These are phyloP conservation scores for Gadopsis bispinosus DNA, from an alignment of 2,797 vertebrate species.

Conservation along the genomic window DNA sequence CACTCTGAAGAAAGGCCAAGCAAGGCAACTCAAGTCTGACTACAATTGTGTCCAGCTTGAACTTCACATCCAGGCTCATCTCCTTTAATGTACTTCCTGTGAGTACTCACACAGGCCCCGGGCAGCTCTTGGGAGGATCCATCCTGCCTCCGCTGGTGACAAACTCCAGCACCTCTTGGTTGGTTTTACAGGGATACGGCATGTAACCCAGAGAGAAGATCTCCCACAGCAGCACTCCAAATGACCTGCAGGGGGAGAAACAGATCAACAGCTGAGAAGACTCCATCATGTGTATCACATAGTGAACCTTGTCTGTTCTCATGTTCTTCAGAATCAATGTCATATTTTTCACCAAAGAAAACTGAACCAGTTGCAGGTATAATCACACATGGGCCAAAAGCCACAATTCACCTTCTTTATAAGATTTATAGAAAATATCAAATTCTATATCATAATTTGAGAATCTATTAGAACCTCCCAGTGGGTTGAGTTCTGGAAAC, in stretches of 20 bases:
- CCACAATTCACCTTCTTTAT: no score
- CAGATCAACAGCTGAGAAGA: constrained; percentile 35
- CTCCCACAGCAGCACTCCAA: constrained; percentile 96
- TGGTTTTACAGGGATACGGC: constrained; percentile 94
- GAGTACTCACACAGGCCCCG: constrained; percentile 92
- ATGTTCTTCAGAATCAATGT: not conserved
- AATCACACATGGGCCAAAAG: not conserved
- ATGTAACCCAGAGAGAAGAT: constrained; percentile 95
- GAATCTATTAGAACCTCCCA: not conserved
- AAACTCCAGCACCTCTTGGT: constrained; percentile 94
- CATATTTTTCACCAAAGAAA: not conserved
- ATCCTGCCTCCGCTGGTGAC: constrained; percentile 92
- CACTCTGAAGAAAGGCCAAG: not conserved
- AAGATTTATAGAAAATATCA: no score
- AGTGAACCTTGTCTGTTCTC: not conserved
- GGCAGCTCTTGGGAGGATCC: constrained; percentile 93
- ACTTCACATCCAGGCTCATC: not conserved
- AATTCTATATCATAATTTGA: no score
- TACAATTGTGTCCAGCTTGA: not conserved
- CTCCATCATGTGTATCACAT: not conserved
- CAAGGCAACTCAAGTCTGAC: not conserved
- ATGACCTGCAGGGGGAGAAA: constrained; percentile 90
- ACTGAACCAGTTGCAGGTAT: not conserved
- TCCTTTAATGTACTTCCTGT: not conserved
- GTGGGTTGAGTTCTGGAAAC: not conserved